Base-by-base conservation (phyloP, 2,113 vertebrate species). In the Ciconia boyciana region DNA sequence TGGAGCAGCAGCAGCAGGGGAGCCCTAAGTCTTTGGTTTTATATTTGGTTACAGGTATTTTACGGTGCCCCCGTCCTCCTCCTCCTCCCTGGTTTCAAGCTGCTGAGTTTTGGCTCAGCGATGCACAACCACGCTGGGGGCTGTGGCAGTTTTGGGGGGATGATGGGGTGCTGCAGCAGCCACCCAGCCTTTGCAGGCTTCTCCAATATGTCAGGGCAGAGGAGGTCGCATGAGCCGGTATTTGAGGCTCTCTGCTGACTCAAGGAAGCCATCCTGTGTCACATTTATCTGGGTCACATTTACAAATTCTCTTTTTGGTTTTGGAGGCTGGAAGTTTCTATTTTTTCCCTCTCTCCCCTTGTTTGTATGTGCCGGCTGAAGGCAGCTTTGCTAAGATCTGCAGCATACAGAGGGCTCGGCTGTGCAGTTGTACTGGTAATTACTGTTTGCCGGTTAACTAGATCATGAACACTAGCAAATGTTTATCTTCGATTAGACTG, bases 241-340 rank as follows among this genome's bases (percentile, higher is more conserved):
- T 69, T 82, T 14, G 66, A 68, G 80, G 61, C 80, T 92, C 77
- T 75, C 49, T 79, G 83, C 86, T 87, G 80, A 93, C 77, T 94
- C 72, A 79, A 57, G 54, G 66, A 92, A 92, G 77, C 52, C 72
- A 78, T 43, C 83, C 86, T 29, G 65, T 5, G 0, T 6, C 1
- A 0, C 54, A 70, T 90, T 95, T 95, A 88, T 97, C 89, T 95
- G 87, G 89, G 94, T 93, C 95, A 87, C 74, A 54, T 94, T 91
- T 62, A 80, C 81, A 94, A 85, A 91, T 80, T 87, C 81, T 79
- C 77, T 39, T 89, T 92, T 69, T 12, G 11, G 71, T 49, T 91
- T 68, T 32, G 36, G 69, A 95, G 83, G 31, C 61, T 84, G 83
- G 34, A 65, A 91, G 74, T 39, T 92, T 69, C 77, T 92, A 62